These are phyloP conservation scores for Gryllus bimaculatus DNA, from an alignment of 1,140 invertebrate genomes.

Conservation along the genomic window DNA sequence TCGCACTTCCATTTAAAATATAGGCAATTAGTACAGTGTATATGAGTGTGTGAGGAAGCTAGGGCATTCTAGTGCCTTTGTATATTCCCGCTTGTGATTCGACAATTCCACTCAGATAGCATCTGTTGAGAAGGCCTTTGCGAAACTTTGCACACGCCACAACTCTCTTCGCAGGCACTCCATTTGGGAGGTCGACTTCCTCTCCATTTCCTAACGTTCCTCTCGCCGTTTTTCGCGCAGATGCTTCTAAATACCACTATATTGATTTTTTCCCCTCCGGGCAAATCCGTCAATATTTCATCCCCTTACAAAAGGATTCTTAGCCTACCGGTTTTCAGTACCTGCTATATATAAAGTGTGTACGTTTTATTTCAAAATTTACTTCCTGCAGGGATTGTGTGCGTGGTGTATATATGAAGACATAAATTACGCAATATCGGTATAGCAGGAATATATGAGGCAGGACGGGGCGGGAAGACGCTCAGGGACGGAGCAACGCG, in stretches of 20 bases:
- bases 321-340: background rate
- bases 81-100: no score
- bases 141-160: no score
- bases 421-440: slow-evolving; percentile 4
- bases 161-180: no score
- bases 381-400: background rate
- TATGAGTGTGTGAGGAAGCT: no score
- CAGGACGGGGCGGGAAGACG: background rate
- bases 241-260: background rate
- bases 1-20: no score
- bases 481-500: background rate
- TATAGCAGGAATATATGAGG: slow-evolving; percentile 4
- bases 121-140: no score
- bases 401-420: slow-evolving; percentile 4
- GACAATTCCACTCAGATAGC: no score
- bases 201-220: background rate
- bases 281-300: background rate
- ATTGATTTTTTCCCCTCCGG: background rate
- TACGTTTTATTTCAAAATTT: slow-evolving; percentile 2
- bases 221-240: background rate
- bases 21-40: no score
- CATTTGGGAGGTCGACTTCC: background rate
- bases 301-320: background rate
- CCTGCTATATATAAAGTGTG: slow-evolving; percentile 4
- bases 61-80: no score